Conservation (phyloP, 1,140 invertebrate species). For the Ganaspis sp. region DNA sequence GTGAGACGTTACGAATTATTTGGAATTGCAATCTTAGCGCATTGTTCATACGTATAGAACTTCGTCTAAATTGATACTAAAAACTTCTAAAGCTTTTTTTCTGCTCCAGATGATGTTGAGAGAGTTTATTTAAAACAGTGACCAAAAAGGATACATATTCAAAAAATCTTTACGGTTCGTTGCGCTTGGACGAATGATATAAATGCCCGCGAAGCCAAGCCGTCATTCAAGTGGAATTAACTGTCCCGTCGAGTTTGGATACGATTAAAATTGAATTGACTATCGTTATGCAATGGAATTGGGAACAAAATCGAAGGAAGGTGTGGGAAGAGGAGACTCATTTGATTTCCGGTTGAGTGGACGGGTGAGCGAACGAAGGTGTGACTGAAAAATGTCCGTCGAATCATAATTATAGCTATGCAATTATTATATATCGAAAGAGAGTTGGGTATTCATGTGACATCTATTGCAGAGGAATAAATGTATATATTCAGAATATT, state of each 20-base stretch:
- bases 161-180: constrained; percentile 10
- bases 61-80: too few species aligned
- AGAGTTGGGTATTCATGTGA: not conserved
- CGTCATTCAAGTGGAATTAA: constrained; percentile 65
- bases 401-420: constrained; percentile 47
- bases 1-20: too few species aligned
- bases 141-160: constrained; percentile 12
- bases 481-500: too few species aligned
- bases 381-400: constrained; percentile 53
- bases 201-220: constrained; percentile 50
- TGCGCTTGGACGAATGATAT: constrained; percentile 20
- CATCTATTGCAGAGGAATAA: not conserved
- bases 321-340: constrained; percentile 45
- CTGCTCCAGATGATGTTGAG: not conserved
- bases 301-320: constrained; percentile 34
- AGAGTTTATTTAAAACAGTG: not conserved
- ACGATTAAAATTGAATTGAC: constrained; percentile 67
- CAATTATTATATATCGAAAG: constrained; percentile 36
- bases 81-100: too few species aligned
- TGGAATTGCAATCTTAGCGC: too few species aligned
- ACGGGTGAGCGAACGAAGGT: constrained; percentile 38
- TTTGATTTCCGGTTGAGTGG: constrained; percentile 58
- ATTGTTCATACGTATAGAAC: too few species aligned
- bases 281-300: constrained; percentile 59
- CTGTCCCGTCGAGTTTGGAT: constrained; percentile 62